Conservation (phyloP, 2,113 vertebrate genomes). For the Damaliscus lunatus region DNA sequence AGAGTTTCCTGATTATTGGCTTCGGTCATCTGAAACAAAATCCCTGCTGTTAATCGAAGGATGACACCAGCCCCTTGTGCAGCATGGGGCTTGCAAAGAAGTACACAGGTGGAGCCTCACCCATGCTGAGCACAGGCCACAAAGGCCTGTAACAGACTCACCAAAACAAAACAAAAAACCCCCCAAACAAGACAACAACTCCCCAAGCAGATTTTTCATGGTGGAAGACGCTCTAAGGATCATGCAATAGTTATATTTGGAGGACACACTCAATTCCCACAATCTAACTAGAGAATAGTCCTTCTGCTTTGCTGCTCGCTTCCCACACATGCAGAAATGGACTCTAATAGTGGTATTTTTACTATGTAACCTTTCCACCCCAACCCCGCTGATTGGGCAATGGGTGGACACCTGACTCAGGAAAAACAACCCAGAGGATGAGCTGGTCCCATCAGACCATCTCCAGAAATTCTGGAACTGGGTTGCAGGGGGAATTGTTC, state of each 20-base stretch:
- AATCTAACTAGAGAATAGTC: not conserved
- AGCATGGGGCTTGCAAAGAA: not conserved
- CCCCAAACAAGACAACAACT: not conserved
- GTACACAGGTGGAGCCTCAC: not conserved
- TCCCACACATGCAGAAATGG: not conserved
- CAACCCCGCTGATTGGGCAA: not conserved
- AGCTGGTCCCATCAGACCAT: not conserved
- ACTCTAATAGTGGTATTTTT: not conserved
- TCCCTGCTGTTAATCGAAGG: not conserved
- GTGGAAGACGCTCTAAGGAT: not conserved
- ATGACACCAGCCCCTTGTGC: not conserved
- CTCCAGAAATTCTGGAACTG: not conserved
- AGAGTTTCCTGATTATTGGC: not conserved
- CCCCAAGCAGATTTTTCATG: not conserved
- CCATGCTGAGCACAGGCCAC: accelerated
- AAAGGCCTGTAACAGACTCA: accelerated
- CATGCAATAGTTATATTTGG: not conserved
- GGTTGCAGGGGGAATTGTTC: not conserved
- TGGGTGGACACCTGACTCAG: not conserved
- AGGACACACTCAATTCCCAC: not conserved
- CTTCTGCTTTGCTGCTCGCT: not conserved
- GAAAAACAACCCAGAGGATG: not conserved
- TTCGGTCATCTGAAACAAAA: not conserved
- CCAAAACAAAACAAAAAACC: not conserved
- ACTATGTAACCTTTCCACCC: not conserved